These are phyloP conservation scores for Leucophenga maculata DNA, from an alignment of 2,888 invertebrate genomes.

Conservation along the genomic window DNA sequence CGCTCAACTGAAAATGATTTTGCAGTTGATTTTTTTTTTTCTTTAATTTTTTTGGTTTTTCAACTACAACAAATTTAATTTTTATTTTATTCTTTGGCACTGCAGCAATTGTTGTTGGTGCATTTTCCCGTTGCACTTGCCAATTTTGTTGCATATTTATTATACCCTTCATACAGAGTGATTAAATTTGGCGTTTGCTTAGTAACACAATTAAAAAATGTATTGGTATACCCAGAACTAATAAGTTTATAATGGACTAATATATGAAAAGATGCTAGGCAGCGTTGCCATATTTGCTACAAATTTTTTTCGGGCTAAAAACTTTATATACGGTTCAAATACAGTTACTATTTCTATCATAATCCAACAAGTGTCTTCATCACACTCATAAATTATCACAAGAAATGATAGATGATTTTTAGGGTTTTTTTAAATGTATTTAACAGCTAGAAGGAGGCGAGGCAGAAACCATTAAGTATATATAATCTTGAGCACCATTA, in stretches of 20 bases:
- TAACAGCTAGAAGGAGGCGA: no score
- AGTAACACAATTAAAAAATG: conserved; percentile 4
- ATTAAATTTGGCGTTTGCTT: not conserved
- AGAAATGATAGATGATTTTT: no score
- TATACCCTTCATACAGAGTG: not conserved
- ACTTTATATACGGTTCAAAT: no score
- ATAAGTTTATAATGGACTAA: not conserved
- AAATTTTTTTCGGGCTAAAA: no score
- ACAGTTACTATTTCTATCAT: no score
- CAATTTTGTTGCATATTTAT: conserved; percentile 15
- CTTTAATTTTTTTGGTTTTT: conserved; percentile 47
- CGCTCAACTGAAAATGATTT: conserved; percentile 72
- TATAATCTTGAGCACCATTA: no score
- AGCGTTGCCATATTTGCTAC: not conserved
- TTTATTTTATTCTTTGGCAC: conserved; percentile 31
- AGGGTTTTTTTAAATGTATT: no score
- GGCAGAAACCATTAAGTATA: no score
- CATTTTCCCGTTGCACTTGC: conserved; percentile 21
- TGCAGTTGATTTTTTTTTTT: conserved; percentile 48
- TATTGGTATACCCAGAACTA: not conserved
- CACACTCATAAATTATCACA: no score
- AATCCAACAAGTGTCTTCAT: no score
- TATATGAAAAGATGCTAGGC: no score
- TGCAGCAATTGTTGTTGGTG: conserved; percentile 9
- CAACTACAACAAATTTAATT: conserved; percentile 32